Base-by-base conservation (phyloP, 2,113 vertebrate species). In the Collichthys lucidus region DNA sequence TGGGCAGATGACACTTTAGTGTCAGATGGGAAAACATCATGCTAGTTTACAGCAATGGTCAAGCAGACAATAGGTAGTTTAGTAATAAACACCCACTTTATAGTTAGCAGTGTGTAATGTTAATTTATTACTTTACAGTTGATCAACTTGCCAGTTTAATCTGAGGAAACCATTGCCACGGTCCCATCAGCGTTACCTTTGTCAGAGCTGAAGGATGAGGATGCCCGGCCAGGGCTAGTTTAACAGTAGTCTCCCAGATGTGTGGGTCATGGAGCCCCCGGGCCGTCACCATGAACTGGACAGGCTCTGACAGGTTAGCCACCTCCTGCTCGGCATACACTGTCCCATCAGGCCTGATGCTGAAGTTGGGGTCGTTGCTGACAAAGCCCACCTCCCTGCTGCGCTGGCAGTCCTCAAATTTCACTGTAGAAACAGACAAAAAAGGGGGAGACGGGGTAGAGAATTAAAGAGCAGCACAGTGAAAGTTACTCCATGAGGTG, bases 301-400 rank as follows among this genome's bases (percentile, higher is more conserved):
- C 90, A 10, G 97, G 96, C 81, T 96, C 93, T 0, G 95, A 95
- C 84, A 97, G 95, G 93, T 97, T 94, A 44, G 89, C 94, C 84
- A 97, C 90, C 62, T 95, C 94, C 82, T 95, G 96, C 85, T 96
- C 92, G 0, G 96, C 88, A 0, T 95, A 96, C 74, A 98, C 90
- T 0, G 95, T 96, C 56, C 97, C 97, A 4, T 98, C 97, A 0
- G 93, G 91, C 61, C 94, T 89, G 71, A 98, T 95, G 64, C 95
- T 94, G 94, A 98, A 98, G 93, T 97, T 97, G 84, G 94, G 83
- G 92, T 96, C 96, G 84, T 94, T 96, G 94, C 95, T 98, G 90
- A 97, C 94, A 0, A 97, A 98, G 26, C 88, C 92, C 52, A 95
- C 94, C 72, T 95, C 95, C 74, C 94, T 91, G 84, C 89, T 96